Conservation (phyloP, 2,113 vertebrate genomes). For the Picathartes gymnocephalus region DNA sequence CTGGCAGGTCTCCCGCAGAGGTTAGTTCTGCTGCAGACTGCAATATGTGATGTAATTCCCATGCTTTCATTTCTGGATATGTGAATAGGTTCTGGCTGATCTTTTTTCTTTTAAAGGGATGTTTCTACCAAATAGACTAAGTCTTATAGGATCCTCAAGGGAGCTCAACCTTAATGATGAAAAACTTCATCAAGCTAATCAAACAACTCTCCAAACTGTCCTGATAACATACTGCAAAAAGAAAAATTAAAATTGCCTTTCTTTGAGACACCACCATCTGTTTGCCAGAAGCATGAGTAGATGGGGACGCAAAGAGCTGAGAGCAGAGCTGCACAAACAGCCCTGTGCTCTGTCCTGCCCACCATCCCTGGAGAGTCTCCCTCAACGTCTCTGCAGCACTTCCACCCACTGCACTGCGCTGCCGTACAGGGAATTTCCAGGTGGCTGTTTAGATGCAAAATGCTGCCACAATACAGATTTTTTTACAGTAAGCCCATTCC, state of each 20-base stretch:
- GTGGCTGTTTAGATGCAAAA: background rate
- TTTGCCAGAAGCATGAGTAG: background rate
- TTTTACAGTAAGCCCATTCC: background rate
- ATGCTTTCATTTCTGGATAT: background rate
- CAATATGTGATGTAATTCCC: background rate
- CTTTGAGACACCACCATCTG: background rate
- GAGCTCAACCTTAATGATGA: background rate
- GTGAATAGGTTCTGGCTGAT: background rate
- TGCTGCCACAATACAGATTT: background rate
- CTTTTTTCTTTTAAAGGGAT: background rate
- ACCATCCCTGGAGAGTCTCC: background rate
- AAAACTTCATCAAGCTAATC: background rate
- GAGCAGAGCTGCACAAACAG: background rate
- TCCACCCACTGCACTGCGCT: background rate
- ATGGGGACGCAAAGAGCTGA: background rate
- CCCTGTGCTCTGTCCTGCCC: background rate
- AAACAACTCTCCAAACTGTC: background rate
- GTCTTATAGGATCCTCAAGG: background rate
- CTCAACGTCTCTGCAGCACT: background rate
- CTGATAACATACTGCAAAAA: background rate
- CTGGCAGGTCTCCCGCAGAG: background rate
- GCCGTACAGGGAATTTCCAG: conserved; percentile 33
- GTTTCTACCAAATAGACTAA: background rate
- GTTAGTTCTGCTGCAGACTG: background rate
- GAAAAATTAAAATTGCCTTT: background rate